A percentile compares a stretch with the other conserved stretches of the same genome.
phyloP scores from a whole-genome alignment of 1,140 invertebrate genomes.

The Paramacrobiotus metropolitanus region DNA sequence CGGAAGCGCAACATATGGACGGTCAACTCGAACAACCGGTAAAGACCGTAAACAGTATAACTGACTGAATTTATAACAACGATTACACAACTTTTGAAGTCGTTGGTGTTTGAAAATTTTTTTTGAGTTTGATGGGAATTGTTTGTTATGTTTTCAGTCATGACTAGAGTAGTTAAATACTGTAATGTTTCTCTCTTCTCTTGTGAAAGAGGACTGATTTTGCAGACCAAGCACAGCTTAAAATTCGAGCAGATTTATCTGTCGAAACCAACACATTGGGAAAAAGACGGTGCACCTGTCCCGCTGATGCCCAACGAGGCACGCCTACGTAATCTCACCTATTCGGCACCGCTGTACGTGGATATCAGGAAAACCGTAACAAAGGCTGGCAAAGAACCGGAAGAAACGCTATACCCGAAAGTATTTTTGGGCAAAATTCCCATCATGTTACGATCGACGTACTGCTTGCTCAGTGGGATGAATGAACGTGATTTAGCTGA shows the following conservation, averaged over 20 bases:
- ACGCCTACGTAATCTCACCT: slow-evolving; percentile 33
- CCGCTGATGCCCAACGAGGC: slow-evolving; percentile 99
- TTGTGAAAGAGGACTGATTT: no score
- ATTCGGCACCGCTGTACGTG: slow-evolving; percentile 91
- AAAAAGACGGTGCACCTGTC: slow-evolving; percentile 90
- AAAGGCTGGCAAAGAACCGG: slow-evolving; percentile 56
- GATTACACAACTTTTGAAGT: no score
- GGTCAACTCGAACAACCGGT: slow-evolving; percentile 75
- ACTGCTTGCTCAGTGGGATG: slow-evolving; percentile 72
- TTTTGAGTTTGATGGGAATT: no score
- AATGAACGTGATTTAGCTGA: slow-evolving; percentile 94
- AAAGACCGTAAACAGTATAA: slow-evolving; percentile 16
- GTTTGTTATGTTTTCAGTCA: no score
- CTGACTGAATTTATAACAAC: no score
- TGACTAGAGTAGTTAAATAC: no score
- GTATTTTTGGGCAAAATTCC: slow-evolving; percentile 98
- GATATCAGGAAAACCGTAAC: slow-evolving; percentile 90
- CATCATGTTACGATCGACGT: slow-evolving; percentile 91
- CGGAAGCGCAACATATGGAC: slow-evolving; percentile 78
- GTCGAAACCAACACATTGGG: slow-evolving; percentile 97
- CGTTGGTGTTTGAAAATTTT: no score
- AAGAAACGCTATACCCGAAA: slow-evolving; percentile 83
- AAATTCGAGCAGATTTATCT: slow-evolving; percentile 98
- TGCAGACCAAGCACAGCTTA: slow-evolving; percentile 54
- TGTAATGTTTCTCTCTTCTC: no score